Conservation (phyloP, 2,888 invertebrate species). For the Rotaria magnacalcarata region DNA sequence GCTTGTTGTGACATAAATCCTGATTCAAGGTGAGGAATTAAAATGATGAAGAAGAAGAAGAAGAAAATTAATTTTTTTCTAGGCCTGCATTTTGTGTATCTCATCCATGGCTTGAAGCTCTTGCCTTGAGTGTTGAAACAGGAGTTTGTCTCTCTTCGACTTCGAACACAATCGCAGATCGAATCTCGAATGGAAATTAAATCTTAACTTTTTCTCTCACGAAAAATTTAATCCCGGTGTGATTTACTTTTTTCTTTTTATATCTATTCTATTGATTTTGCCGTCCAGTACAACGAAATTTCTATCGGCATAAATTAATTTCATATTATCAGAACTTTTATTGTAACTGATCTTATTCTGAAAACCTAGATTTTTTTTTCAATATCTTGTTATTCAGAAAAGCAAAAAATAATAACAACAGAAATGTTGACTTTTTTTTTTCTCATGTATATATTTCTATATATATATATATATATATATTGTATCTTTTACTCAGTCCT, state of each 20-base stretch:
- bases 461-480: not conserved
- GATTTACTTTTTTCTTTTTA: not conserved
- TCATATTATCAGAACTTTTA: not conserved
- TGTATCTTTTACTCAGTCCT: not conserved
- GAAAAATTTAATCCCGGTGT: not conserved
- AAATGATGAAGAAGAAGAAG: no score
- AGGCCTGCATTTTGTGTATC: slow-evolving; percentile 32
- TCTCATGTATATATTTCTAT: no score
- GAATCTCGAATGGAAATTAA: slow-evolving; percentile 11
- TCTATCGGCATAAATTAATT: not conserved
- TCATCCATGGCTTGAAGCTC: slow-evolving; percentile 33
- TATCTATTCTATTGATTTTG: not conserved
- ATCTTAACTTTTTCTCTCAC: not conserved
- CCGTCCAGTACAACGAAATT: not conserved
- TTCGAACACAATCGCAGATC: not conserved
- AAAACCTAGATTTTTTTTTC: not conserved
- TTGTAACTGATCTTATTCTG: not conserved
- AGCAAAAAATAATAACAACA: not conserved
- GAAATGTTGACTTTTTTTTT: not conserved
- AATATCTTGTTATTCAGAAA: not conserved
- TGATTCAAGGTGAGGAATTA: slow-evolving; percentile 60
- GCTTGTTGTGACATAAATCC: slow-evolving; percentile 83
- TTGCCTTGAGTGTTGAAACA: slow-evolving; percentile 25
- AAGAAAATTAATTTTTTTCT: no score
- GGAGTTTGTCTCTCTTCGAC: not conserved